Base-by-base conservation (phyloP, 2,113 vertebrate species). In the Cyprinodon brontotheroides region DNA sequence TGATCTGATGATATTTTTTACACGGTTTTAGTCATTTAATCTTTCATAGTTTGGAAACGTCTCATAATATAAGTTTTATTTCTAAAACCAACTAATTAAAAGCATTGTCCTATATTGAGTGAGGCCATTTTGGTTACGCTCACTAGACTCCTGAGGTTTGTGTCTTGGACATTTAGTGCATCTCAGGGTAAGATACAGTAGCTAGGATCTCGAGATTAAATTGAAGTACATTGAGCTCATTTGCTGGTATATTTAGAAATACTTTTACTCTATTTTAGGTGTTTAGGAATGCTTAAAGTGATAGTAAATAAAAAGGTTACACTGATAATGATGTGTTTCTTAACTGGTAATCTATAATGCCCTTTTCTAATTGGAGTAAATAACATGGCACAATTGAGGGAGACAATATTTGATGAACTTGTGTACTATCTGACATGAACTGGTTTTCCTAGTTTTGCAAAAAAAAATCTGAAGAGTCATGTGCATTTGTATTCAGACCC, bases 1-100 rank as follows among this genome's bases (percentile, higher is more conserved):
- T 91, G 89, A 92, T 91, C 89, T 80, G 69, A 70, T 81, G 84
- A 87, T 81, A 88, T 83, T 87, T 29, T 86, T 79, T 65, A 83
- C 71, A 86, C 72, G 65, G 72, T 84, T 87, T 72, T 57, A 74
- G 72, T 82, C 80, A 87, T 83, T 84, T 84, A 66, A 87, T 87
- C 75, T 86, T 83, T 89, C 60, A 78, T 82, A 80, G 78, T 45
- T 78, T 59, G 69, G 68, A 84, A 83, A 87, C 65, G 78, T 63
- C 47, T 86, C 75, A 83, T 87, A 84, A 85, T 90, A 45, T 78
- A 81, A 72, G 71, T 78, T 86, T 80, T 76, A 72, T 39, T 57
- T 81, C 73, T 48, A 88, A 78, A 88, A 61, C 79, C 80, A 72
- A 65, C 74, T 84, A 72, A 83, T 80, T 86, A 29, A 20, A 86